Evolutionary conservation across 2,888 invertebrate genomes (phyloP), one percentile per base, ranked within the genome.

Genomic region (Fissipunctia ypsillon): DNA sequence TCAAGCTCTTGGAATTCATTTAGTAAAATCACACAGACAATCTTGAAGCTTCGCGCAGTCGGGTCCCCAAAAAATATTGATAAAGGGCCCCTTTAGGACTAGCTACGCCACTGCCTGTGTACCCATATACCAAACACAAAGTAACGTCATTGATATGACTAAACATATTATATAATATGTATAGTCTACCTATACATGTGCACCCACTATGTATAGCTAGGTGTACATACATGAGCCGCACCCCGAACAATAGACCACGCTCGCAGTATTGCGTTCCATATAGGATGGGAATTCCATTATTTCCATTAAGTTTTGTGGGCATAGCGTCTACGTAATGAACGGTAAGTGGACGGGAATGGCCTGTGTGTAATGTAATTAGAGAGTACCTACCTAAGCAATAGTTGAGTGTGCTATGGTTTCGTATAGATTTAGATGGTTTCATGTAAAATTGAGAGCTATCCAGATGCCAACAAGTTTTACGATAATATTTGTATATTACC

Each of bases 231-330:
- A 56, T 28, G 10, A 41, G 69, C 61, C 69, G 56, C 69, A 57
- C 78, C 69, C 59, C 14, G 52, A 48, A 78, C 71, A 65, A 78
- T 69, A 57, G 60, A 31, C 25, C 43, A 67, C 59, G 57, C 28
- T 35, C 38, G 10, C 22, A 50, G 60, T 81, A 70, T 69, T 63
- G 57, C 65, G 77, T 77, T 70, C 70, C 56, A 45, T 31, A 54
- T 66, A 14, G 41, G 50, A 75, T 59, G 76, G 38, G 70, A 81
- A 79, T 76, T 67, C 81, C 71, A 82, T 84, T 84, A 83, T 65
- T 65, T 71, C 84, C 78, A 84, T 84, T 84, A 83, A 25, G 78
- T 38, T 63, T 61, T 66, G 78, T 78, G 67, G 66, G 57, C 64
- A 77, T 67, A 69, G 75, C 77, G 38, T 61, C 74, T 31, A 16